Base-by-base conservation (phyloP, 2,888 invertebrate species). In the Sphaerophoria taeniata region DNA sequence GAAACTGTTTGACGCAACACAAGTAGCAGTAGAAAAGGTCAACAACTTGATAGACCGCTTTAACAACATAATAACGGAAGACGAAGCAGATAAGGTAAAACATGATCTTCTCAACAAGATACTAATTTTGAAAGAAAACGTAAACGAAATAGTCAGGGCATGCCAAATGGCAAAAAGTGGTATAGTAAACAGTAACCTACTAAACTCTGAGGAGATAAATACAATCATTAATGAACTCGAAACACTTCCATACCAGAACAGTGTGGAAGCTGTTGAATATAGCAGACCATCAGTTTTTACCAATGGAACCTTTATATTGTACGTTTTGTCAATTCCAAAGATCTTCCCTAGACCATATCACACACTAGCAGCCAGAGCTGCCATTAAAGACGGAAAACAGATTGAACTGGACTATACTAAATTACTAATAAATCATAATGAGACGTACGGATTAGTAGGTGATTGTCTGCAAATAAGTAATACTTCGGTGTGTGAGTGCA, bases 111-210 rank as follows among this genome's bases (percentile, higher is more conserved):
- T 49, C 0, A 36, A 49, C 34, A 63, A 36, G 11, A 11, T 63
- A 4, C 9, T 49, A 34, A 49, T 63, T 34, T 14, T 49, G 34
- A 63, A 16, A 11, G 34, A 65, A 5, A n/a, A 16, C 6, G 14
- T 49, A 4, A 65, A 65, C 11, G 49, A 49, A 65, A 36, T 65
- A 34, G 16, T 65, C 6, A 49, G 63, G 14, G n/a, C 63, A 33
- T 34, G 63, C 11, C 49, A 63, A 47, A 63, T 63, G 47, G 63
- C 63, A 6, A 47, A 63, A 24, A 53, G n/a, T 4, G 67, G 67
- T 6, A 51, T 67, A 51, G 39, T 67, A 11, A 53, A 67, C n/a
- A 67, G 36, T 31, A 11, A 69, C 11, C 36, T 53, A 9, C 39
- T 69, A 4, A 24, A 53, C 6, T 16, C 36, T 34, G 12, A 39